Evolutionary conservation across 2,888 invertebrate genomes (phyloP).

Genomic region (Rotaria sp.): DNA sequence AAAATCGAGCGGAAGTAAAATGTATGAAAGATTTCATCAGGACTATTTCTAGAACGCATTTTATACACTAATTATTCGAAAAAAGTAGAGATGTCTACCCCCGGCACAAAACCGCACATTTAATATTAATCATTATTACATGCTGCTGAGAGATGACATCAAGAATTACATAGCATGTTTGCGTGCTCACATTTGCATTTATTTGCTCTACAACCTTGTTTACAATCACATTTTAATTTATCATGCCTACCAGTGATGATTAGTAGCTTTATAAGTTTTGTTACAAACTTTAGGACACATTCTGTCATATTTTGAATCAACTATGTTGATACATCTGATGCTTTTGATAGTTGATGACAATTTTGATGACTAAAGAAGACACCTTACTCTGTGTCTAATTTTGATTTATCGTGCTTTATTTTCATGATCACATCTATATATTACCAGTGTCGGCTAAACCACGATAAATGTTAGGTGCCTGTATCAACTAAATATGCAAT

Average conservation of each 20-base stretch:
- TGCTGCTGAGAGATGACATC: not conserved
- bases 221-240: conserved; percentile 30
- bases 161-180: not conserved
- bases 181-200: not conserved
- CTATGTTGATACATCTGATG: not conserved
- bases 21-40: too few relatives aligned
- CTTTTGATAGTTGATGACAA: conserved; percentile 25
- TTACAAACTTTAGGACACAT: not conserved
- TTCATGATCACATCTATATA: conserved; percentile 18
- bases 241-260: conserved; percentile 30
- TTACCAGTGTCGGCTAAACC: conserved; percentile 29
- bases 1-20: too few relatives aligned
- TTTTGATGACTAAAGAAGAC: not conserved
- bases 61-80: too few relatives aligned
- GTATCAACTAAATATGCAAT: not conserved
- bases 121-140: too few relatives aligned
- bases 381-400: conserved; percentile 5
- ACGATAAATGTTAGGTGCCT: conserved; percentile 21
- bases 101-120: too few relatives aligned
- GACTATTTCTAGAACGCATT: too few relatives aligned
- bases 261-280: not conserved
- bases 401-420: conserved; percentile 16
- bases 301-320: not conserved
- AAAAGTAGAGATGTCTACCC: too few relatives aligned
- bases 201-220: not conserved